A percentile compares a stretch with the other conserved stretches of the same genome.
phyloP scores from a whole-genome alignment of 2,113 vertebrate genomes.

The Electrona antarctica region DNA sequence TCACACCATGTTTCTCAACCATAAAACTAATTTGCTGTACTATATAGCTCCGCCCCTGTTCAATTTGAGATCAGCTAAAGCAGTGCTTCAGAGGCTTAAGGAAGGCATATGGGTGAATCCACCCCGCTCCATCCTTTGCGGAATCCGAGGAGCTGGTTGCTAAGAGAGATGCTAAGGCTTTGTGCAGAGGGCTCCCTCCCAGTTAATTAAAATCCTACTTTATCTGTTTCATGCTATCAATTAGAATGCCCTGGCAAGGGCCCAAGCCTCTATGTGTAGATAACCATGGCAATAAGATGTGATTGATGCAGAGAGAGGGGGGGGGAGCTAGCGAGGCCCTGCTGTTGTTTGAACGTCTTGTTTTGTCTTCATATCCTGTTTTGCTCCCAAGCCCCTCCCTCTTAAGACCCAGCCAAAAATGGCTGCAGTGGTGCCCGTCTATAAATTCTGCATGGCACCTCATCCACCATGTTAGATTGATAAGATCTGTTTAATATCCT shows the following conservation, averaged over 20 bases:
- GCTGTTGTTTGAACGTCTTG: slow-evolving; percentile 46
- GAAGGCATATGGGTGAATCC: slow-evolving; percentile 55
- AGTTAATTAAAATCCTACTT: slow-evolving; percentile 77
- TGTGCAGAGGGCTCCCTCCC: slow-evolving; percentile 58
- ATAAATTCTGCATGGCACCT: slow-evolving; percentile 39
- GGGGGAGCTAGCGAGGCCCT: slow-evolving; percentile 38
- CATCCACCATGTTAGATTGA: slow-evolving; percentile 52
- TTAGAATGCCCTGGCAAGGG: slow-evolving; percentile 67
- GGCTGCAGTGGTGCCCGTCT: not conserved
- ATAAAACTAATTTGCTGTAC: slow-evolving; percentile 4
- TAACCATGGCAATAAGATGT: slow-evolving; percentile 69
- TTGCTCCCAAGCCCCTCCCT: slow-evolving; percentile 32
- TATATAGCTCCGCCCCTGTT: slow-evolving; percentile 3
- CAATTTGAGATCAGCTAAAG: slow-evolving; percentile 15
- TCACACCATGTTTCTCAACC: not conserved
- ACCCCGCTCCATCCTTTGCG: slow-evolving; percentile 53
- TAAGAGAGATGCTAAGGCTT: slow-evolving; percentile 66
- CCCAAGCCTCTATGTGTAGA: slow-evolving; percentile 62
- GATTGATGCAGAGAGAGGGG: slow-evolving; percentile 44
- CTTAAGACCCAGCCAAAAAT: slow-evolving; percentile 30
- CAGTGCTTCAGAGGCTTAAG: slow-evolving; percentile 43
- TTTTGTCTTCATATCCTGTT: slow-evolving; percentile 32
- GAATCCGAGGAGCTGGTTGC: slow-evolving; percentile 70
- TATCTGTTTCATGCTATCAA: slow-evolving; percentile 78
- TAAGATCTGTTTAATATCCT: slow-evolving; percentile 32